These are phyloP conservation scores for Cryptoblepharus egeriae DNA, from an alignment of 2,797 vertebrate species.

Conservation along the genomic window DNA sequence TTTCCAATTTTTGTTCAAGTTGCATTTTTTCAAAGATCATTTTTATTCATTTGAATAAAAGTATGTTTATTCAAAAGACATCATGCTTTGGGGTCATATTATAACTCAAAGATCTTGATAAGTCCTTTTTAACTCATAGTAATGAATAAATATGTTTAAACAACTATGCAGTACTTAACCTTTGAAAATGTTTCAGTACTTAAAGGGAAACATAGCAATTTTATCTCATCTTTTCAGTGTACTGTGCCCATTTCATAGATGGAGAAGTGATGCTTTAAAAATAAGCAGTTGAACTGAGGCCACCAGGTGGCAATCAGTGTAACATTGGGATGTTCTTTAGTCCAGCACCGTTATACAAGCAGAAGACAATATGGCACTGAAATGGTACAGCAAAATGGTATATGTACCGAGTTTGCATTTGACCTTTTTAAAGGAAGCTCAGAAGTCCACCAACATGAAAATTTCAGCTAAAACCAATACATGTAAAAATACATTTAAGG, in stretches of 20 bases:
- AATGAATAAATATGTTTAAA: not conserved
- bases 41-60: no score
- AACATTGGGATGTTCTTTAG: not conserved
- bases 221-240: not conserved
- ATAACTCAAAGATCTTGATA: not conserved
- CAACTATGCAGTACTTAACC: not conserved
- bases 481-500: not conserved
- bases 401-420: not conserved
- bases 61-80: rapidly evolving
- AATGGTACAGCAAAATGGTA: not conserved
- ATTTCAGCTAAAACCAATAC: not conserved
- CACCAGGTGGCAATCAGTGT: not conserved
- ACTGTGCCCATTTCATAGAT: not conserved
- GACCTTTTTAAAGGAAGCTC: not conserved
- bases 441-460: not conserved
- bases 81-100: rapidly evolving
- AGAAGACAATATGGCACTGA: not conserved
- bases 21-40: no score
- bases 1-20: not conserved
- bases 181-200: not conserved
- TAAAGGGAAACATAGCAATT: not conserved
- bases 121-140: not conserved
- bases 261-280: not conserved
- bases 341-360: not conserved
- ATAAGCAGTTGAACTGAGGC: not conserved